Evolutionary conservation across 2,888 invertebrate species (phyloP).

Genomic region (Lutraria lutraria): DNA sequence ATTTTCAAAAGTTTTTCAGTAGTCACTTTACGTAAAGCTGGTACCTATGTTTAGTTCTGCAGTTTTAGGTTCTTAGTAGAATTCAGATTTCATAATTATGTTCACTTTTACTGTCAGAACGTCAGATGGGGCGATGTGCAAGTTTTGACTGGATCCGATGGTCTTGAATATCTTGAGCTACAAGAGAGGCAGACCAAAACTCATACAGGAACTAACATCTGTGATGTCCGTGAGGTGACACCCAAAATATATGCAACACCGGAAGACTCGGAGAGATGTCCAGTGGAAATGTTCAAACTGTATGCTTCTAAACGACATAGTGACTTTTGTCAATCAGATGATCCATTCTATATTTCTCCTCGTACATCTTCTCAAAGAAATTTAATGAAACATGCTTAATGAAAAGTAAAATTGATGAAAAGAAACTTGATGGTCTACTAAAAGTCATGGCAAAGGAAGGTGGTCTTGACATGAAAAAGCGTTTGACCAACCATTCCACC

Average conservation of each 20-base stretch:
- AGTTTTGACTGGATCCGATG: constrained; percentile 32
- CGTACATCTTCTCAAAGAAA: constrained; percentile 10
- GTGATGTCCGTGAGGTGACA: constrained; percentile 38
- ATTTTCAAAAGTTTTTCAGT: background rate
- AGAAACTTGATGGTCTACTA: constrained; percentile 44
- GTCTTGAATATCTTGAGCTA: constrained; percentile 45
- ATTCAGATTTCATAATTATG: background rate
- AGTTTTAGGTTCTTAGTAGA: background rate
- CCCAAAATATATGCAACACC: constrained; percentile 48
- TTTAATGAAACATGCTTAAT: constrained; percentile 43
- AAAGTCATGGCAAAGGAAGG: constrained; percentile 54
- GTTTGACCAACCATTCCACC: constrained; percentile 49
- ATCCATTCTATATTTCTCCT: constrained; percentile 54
- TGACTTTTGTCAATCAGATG: constrained; percentile 35
- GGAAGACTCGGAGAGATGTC: constrained; percentile 40
- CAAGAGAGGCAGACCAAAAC: constrained; percentile 55
- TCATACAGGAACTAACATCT: constrained; percentile 41
- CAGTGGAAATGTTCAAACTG: constrained; percentile 42
- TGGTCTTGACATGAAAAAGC: constrained; percentile 38
- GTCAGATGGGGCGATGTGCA: constrained; percentile 58
- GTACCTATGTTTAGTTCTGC: background rate
- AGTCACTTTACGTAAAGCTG: background rate
- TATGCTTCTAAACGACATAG: constrained; percentile 46
- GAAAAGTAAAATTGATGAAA: constrained; percentile 37
- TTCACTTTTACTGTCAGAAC: background rate